Percentiles rank a stretch among this genome's conserved stretches.
Conservation (phyloP, 2,797 vertebrate species). For the Oryzias sinensis region DNA sequence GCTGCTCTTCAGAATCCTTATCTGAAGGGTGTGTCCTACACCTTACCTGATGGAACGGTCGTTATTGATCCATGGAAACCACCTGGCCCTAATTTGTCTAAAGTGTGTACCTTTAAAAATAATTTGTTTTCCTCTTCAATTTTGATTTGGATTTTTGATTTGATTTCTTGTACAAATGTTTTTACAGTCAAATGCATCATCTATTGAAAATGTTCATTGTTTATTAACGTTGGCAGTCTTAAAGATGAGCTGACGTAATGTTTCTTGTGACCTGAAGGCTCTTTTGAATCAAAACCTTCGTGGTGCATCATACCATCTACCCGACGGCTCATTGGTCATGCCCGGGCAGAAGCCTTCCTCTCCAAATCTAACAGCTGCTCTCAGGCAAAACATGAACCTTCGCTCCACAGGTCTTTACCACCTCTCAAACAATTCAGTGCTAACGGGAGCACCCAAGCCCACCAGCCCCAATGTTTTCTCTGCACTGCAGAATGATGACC, state of each 20-base stretch:
- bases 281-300: constrained; percentile 67
- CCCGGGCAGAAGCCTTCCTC: constrained; percentile 66
- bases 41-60: constrained; percentile 75
- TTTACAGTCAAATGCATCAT: constrained; percentile 8
- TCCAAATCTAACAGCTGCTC: constrained; percentile 66
- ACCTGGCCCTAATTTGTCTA: constrained; percentile 60
- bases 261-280: constrained; percentile 47
- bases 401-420: constrained; percentile 56
- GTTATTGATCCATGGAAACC: constrained; percentile 74
- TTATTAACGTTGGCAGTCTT: not conserved
- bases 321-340: constrained; percentile 71
- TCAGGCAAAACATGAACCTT: constrained; percentile 66
- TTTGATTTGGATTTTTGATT: too few species aligned
- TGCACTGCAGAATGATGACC: constrained; percentile 52
- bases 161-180: not conserved
- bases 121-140: not conserved
- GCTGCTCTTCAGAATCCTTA: constrained; percentile 73
- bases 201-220: not conserved
- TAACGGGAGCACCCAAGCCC: constrained; percentile 65
- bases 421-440: constrained; percentile 61
- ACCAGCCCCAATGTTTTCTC: constrained; percentile 55
- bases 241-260: not conserved
- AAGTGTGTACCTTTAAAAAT: constrained; percentile 42
- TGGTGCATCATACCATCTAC: constrained; percentile 68
- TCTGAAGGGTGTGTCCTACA: constrained; percentile 68